Base-by-base conservation (phyloP, 1,140 invertebrate genomes). In the Anadara kagoshimensis region DNA sequence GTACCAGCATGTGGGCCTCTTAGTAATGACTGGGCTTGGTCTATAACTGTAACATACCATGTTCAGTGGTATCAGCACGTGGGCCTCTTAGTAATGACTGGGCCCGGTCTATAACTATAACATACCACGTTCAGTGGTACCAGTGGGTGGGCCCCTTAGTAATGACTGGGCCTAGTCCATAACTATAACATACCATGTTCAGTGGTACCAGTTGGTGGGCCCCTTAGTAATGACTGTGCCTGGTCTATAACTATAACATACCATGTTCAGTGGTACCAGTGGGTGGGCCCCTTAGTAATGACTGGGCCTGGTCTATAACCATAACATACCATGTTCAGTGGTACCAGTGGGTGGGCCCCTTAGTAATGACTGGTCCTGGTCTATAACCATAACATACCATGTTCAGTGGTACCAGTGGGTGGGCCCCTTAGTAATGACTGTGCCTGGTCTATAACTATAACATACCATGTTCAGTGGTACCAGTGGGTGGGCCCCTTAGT, bases 31-130 rank as follows among this genome's bases (percentile, higher is more conserved):
- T 87, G 83, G 53, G 89, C 85, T 66, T 87, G 81, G 73, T 89
- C 88, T 45, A 91, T 90, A 66, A 90, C 90, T 3, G 88, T 84
- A 20, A 89, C 80, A 73, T 87, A 90, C n/a, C 90, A 77, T 76
- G 90, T 89, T 12, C 90, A 77, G 89, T 90, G 44, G 82, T 86
- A 20, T 75, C 64, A 2, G 78, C 82, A 3, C 84, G 80, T 22
- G 85, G 85, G 12, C 76, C 78, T 58, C 80, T 82, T 7, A 90
- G 81, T 10, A 89, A 71, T 57, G 80, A 66, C 62, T 87, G 83
- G 53, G 89, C 85, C 67, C 86, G 81, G 73, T 89, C 88, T 45
- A 91, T 90, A 66, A 90, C 90, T 3, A 88, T 84, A 20, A 89
- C 80, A 73, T 87, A 90, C n/a, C n/a, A n/a, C n/a, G n/a, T n/a